Conservation (phyloP, 1,140 invertebrate species). For the Pseudomyrmex concolor region DNA sequence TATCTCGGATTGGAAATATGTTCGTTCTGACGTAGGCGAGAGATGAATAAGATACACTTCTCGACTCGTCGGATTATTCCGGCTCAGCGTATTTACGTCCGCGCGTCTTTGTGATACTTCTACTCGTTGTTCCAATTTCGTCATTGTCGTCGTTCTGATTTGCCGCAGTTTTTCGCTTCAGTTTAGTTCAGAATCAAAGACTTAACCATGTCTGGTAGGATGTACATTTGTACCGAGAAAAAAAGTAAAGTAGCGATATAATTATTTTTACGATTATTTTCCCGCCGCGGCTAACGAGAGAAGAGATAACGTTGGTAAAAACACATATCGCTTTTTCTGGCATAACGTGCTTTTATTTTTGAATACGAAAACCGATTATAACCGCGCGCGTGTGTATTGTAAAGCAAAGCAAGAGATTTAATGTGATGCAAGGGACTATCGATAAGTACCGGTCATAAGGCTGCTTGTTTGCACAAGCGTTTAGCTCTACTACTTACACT, state of each 20-base stretch:
- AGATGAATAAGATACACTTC: constrained; percentile 1
- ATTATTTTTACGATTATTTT: constrained; percentile 25
- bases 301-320: constrained; percentile 4
- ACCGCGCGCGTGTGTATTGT: not conserved
- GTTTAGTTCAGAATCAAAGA: not conserved
- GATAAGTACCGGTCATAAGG: constrained; percentile 15
- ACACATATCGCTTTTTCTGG: not conserved
- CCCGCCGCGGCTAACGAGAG: not conserved
- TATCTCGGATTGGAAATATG: not conserved
- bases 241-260: not conserved
- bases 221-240: not conserved
- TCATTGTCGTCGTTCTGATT: constrained; percentile 1
- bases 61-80: not conserved
- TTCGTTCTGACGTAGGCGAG: not conserved
- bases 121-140: not conserved
- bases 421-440: not conserved
- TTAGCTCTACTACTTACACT: constrained; percentile 43
- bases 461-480: constrained; percentile 50
- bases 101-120: not conserved
- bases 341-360: constrained; percentile 24
- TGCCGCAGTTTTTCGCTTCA: not conserved
- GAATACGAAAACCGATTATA: not conserved
- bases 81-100: not conserved
- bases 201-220: not conserved
- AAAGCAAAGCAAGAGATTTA: constrained; percentile 21